Evolutionary conservation across 1,140 invertebrate genomes (phyloP), one percentile per base, ranked within the genome.

Genomic region (Solenopsis fugax): DNA sequence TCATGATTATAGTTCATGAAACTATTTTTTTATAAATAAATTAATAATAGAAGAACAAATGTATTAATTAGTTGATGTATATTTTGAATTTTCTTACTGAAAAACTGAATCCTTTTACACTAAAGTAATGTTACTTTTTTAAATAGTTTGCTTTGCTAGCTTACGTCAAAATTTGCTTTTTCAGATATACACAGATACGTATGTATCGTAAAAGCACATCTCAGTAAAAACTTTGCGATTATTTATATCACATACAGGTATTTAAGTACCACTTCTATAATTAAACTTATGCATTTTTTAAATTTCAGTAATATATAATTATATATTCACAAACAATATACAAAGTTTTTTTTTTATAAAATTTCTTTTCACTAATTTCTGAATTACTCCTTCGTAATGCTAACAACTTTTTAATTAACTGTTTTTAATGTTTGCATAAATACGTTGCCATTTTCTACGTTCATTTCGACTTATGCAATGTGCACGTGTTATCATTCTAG

Each of bases 51-150:
- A 50, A 29, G 7, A 64, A 16, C 41, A 77, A 45, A 29, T 77
- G 5, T 48, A n/a, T 29, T 29, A 62, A 18, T 73, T 2, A 52
- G 4, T 34, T 29, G 6, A 45, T 34, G 45, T 24, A 60, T 21
- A 29, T 65, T 65, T n/a, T 81, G 13, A 13, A 71, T 56, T 58
- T 81, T 71, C n/a, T 81, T 56, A 18, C 50, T 50, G 34, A 1
- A 81, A 81, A 81, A 71, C 64, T 71, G 65, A 12, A 71, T 24
- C 50, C 18, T 34, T 71, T 2, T 41, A 69, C n/a, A 58, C 18
- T 4, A 60, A 82, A 73, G 50, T 73, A 60, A 82, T 60, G n/a
- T 60, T 12, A 73, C 50, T 37, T 60, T 45, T 73, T 84, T 62
- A 41, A 75, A 18, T 60, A 84, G 54, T n/a, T 75, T 3, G 69